Evolutionary conservation across 2,113 vertebrate genomes (phyloP).

Genomic region (Gnathonemus longibarbis): DNA sequence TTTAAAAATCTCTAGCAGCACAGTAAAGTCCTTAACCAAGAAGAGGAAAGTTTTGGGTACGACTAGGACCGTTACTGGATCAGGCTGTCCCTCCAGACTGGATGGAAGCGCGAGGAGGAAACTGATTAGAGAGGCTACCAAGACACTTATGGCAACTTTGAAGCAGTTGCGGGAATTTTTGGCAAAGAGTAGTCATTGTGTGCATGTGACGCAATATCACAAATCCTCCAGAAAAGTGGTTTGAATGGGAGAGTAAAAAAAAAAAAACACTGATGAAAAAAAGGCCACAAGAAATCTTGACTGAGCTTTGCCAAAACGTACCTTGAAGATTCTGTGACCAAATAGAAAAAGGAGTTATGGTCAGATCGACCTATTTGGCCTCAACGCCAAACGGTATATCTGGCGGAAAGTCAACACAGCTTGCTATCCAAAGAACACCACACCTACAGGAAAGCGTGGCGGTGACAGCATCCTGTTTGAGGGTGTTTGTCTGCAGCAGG

Average conservation of each 20-base stretch:
- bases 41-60: not conserved
- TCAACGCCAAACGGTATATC: not conserved
- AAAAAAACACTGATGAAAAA: not conserved
- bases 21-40: not conserved
- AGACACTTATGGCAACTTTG: not conserved
- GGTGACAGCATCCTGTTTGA: not conserved
- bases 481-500: not conserved
- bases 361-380: not conserved
- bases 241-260: not conserved
- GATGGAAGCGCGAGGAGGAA: not conserved
- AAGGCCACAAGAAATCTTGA: too few species aligned
- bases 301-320: not conserved
- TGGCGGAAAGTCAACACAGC: not conserved
- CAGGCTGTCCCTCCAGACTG: not conserved
- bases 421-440: not conserved
- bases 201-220: not conserved
- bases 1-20: not conserved
- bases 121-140: not conserved
- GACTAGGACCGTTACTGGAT: not conserved
- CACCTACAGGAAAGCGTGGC: not conserved
- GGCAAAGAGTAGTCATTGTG: not conserved
- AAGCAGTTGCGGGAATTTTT: not conserved
- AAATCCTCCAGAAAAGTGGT: not conserved
- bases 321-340: not conserved
- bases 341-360: not conserved